Conservation (phyloP, 2,113 vertebrate species). For the Nanger granti region DNA sequence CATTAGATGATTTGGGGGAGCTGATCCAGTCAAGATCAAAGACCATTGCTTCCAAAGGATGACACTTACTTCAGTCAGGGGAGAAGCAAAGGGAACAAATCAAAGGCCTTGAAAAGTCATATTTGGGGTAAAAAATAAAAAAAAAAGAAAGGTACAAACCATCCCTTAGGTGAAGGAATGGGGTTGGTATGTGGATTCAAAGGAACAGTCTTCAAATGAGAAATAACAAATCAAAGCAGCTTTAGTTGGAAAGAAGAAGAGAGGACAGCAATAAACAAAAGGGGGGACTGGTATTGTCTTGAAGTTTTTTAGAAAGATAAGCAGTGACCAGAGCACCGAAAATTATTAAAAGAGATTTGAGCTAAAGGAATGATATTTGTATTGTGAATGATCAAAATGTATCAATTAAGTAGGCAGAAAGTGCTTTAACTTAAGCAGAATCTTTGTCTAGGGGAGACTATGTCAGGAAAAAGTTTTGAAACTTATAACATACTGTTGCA, state of each 20-base stretch:
- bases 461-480: neutral
- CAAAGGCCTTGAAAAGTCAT: slow-evolving; percentile 14
- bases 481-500: neutral
- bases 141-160: neutral
- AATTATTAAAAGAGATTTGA: neutral
- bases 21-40: neutral
- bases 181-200: neutral
- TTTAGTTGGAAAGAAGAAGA: neutral
- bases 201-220: neutral
- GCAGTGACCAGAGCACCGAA: neutral
- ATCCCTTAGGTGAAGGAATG: neutral
- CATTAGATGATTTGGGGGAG: neutral
- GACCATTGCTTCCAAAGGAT: neutral
- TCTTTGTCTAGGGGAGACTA: neutral
- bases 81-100: slow-evolving; percentile 28
- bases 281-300: neutral
- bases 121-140: neutral
- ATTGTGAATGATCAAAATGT: neutral
- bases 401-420: neutral
- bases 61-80: neutral
- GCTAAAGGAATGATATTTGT: neutral
- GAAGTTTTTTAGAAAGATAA: neutral
- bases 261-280: neutral
- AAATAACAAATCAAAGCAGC: slow-evolving; percentile 11
- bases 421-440: neutral